Conservation (phyloP, 1,140 invertebrate species). For the Cherax destructor region DNA sequence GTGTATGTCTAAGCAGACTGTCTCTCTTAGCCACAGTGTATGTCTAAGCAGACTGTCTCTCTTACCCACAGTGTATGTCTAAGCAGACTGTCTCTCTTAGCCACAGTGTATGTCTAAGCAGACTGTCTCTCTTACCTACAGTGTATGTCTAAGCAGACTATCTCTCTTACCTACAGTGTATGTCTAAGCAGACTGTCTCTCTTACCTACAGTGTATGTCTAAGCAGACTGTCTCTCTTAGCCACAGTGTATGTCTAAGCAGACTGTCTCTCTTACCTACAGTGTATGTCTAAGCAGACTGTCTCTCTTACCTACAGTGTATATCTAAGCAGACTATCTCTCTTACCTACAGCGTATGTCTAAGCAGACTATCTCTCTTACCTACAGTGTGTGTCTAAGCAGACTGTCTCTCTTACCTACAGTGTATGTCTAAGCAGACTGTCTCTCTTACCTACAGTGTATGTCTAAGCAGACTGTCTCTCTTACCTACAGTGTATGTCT, state of each 20-base stretch:
- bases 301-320: neutral
- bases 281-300: neutral
- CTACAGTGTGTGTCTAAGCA: neutral
- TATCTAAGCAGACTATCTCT: neutral
- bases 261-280: neutral
- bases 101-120: neutral
- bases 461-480: neutral
- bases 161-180: neutral
- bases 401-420: neutral
- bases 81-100: neutral
- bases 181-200: neutral
- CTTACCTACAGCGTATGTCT: neutral
- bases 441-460: neutral
- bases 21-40: neutral
- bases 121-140: neutral
- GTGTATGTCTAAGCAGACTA: neutral
- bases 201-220: neutral
- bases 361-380: neutral
- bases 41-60: neutral
- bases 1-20: neutral
- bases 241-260: neutral
- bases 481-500: neutral
- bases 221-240: neutral
- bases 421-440: neutral
- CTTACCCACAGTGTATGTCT: neutral